Base-by-base conservation (phyloP, 2,888 invertebrate genomes). In the Tanypteryx hageni region DNA sequence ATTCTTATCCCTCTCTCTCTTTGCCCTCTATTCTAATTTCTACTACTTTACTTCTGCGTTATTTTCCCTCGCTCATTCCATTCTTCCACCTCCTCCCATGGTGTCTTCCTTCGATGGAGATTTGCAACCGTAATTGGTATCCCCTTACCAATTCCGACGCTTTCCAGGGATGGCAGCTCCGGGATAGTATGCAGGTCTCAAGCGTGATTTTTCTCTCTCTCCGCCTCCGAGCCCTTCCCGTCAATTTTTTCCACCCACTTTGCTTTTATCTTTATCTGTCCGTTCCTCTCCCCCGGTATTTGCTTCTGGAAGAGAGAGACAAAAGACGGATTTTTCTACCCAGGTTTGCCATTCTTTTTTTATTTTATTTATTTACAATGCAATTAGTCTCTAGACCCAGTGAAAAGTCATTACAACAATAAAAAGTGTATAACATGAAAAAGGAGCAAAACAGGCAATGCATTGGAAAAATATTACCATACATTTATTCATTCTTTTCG, bases 141-240 rank as follows among this genome's bases (percentile, higher is more conserved):
- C 76, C 27, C 76, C 22, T 22, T 76, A 76, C 76, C 76, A 27
- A 76, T 76, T 27, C 9, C 76, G 76, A 76, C 76, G 76, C 76
- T 76, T 27, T 8, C 76, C 4, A 13, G 22, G 13, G 76, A 76
- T 76, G 76, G 68, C 18, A n/a, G 0, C n/a, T 68, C 76, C 76
- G 76, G 27, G 76, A 76, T 76, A n/a, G n/a, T n/a, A 7, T 4
- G 76, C 76, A 68, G 8, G 22, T 18, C 64, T 68, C 68, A 0
- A 11, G 76, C 10, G 76, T 27, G 44, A 44, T 5, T 27, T 76
- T 76, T 76, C 27, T 76, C n/a, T n/a, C 7, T n/a, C 22, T 8
- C 22, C n/a, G 22, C 76, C 9, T 76, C 76, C 22, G 27, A 61
- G 13, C 76, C 27, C 76, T 22, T 76, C 27, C 27, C 76, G 76